phyloP scores from a whole-genome alignment of 2,113 vertebrate species.

The Catharus fuscescens region DNA sequence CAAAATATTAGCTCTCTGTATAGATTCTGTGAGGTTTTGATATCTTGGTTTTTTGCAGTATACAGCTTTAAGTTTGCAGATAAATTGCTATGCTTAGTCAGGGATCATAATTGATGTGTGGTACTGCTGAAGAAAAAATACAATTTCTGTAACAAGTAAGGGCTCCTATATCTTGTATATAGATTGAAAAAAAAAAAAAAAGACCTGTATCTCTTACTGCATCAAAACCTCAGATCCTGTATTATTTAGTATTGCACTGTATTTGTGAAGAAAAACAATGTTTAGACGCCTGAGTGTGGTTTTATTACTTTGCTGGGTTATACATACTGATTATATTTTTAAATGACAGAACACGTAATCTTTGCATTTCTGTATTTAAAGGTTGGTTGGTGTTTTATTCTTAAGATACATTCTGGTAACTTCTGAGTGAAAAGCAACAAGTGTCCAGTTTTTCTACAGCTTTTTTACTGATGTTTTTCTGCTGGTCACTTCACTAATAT shows the following conservation, averaged over 20 bases:
- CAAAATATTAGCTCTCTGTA: constrained; percentile 23
- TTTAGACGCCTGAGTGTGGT: neutral
- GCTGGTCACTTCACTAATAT: neutral
- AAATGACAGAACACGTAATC: neutral
- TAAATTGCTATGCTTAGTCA: constrained; percentile 33
- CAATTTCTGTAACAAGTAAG: constrained; percentile 7
- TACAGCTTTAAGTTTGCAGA: constrained; percentile 35
- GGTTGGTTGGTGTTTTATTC: neutral
- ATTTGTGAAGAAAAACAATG: neutral
- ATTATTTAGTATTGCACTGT: neutral
- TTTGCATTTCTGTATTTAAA: neutral
- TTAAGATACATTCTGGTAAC: neutral
- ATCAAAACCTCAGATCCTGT: neutral
- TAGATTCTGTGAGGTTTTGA: constrained; percentile 14
- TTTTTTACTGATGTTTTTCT: neutral
- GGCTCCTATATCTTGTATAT: neutral
- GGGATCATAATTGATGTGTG: constrained; percentile 25
- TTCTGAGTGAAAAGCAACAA: constrained; percentile 24
- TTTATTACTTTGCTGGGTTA: neutral
- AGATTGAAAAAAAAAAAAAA: neutral
- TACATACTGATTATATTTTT: neutral
- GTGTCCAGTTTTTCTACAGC: constrained; percentile 2
- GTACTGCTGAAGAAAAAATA: constrained; percentile 32
- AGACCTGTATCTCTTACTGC: neutral
- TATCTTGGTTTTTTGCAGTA: constrained; percentile 15